phyloP scores from a whole-genome alignment of 2,113 vertebrate genomes.

The Ceyx melanurus region DNA sequence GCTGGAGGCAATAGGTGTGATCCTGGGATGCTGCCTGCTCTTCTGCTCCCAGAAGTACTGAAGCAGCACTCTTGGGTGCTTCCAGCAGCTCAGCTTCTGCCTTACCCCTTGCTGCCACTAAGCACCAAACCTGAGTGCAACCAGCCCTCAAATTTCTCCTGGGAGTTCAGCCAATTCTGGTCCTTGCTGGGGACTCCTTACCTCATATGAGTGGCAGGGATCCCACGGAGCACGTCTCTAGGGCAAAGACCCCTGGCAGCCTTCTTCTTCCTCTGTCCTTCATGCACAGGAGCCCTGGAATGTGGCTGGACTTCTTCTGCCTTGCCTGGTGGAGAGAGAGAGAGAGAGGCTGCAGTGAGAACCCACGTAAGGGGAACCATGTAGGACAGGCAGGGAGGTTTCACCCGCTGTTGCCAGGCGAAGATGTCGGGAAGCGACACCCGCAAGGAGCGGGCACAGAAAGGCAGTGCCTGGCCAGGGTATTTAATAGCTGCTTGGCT shows the following conservation, averaged over 20 bases:
- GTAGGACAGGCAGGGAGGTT: neutral
- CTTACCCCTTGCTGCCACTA: neutral
- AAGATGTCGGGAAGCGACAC: neutral
- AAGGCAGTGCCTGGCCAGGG: rapidly evolving
- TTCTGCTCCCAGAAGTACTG: neutral
- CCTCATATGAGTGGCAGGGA: constrained; percentile 46
- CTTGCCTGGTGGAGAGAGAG: neutral
- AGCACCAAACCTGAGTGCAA: neutral
- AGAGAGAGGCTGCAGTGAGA: neutral
- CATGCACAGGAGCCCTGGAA: rapidly evolving
- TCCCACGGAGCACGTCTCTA: rapidly evolving
- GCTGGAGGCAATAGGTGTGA: neutral
- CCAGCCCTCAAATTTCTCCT: neutral
- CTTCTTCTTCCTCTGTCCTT: neutral
- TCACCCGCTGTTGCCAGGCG: neutral
- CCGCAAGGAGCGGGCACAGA: rapidly evolving
- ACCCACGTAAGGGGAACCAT: rapidly evolving
- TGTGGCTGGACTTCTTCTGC: neutral
- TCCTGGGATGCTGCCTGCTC: neutral
- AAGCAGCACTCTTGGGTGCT: neutral
- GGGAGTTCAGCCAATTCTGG: neutral
- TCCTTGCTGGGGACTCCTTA: neutral
- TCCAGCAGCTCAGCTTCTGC: neutral
- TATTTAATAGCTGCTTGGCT: neutral
- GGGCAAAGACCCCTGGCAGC: rapidly evolving